Conservation (phyloP, 1,140 invertebrate genomes). For the Apis florea region DNA sequence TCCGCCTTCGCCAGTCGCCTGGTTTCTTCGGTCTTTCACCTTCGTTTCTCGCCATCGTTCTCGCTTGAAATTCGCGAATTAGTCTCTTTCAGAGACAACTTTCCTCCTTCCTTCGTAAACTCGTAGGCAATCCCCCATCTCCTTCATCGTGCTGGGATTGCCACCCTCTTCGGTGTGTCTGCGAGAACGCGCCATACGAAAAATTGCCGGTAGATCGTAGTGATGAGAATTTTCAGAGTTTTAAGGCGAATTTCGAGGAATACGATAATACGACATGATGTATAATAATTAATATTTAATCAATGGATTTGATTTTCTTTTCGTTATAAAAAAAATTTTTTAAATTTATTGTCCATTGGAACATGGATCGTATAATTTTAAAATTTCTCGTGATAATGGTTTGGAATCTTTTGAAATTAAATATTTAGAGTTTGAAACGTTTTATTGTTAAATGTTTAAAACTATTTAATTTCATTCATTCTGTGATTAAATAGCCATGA, state of each 20-base stretch:
- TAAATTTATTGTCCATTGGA: too few species aligned
- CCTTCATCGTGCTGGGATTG: constrained; percentile 34
- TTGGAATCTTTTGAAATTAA: too few species aligned
- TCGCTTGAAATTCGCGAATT: constrained; percentile 55
- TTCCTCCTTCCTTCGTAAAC: constrained; percentile 35
- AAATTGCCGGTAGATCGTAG: constrained; percentile 7
- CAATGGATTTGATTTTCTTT: too few species aligned
- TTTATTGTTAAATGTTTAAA: too few species aligned
- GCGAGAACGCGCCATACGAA: constrained; percentile 36
- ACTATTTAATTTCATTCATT: too few species aligned
- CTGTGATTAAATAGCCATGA: too few species aligned
- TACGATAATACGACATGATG: not conserved
- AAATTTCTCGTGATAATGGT: too few species aligned
- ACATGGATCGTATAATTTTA: too few species aligned
- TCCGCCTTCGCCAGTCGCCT: constrained; percentile 9
- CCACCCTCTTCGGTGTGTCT: constrained; percentile 36
- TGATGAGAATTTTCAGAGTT: not conserved
- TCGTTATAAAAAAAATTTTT: too few species aligned
- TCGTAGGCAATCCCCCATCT: not conserved
- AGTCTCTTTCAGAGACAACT: constrained; percentile 46
- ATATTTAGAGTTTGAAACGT: too few species aligned
- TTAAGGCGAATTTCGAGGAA: not conserved
- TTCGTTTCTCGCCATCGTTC: constrained; percentile 37
- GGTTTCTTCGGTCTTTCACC: constrained; percentile 48
- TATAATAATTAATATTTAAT: too few species aligned